Base-by-base conservation (phyloP, 2,113 vertebrate genomes). In the Gallinago media region DNA sequence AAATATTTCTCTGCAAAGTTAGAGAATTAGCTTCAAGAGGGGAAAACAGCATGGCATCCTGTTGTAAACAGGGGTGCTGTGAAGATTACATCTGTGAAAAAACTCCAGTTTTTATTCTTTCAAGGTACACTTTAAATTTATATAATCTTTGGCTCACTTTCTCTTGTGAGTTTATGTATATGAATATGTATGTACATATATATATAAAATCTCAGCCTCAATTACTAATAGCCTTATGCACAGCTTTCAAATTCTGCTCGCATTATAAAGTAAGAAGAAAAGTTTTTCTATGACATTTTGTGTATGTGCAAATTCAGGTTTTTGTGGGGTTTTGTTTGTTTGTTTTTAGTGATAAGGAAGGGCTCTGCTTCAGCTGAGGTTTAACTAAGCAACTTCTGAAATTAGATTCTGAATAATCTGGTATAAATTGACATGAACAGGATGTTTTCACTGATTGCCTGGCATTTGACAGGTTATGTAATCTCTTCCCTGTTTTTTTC, bases 51-150 rank as follows among this genome's bases (percentile, higher is more conserved):
- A 56, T 58, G 32, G 8, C 65, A 63, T 58, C 61, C 18, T 76
- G 5, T 76, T 76, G 42, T 36, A 59, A 78, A 77, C 9, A 82
- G 16, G 27, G 17, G n/a, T 55, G 61, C 73, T 6, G 3, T 47
- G 34, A 62, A 40, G 44, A 61, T 68, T 68, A 40, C 17, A 66
- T 23, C 16, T 54, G 9, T 56, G 44, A 54, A 62, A 58, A 67
- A 44, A 8, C 0, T 0, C 4, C 32, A 1, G 0, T 6, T 47
- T 81, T 92, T 47, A 25, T 5, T 58, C 15, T 49, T 56, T 80
- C 27, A 80, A 70, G 31, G 17, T 52, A 3, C 9, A 31, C 32
- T 74, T 65, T 56, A 54, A 32, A 55, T 66, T 49, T 67, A 42
- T 65, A 21, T 80, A 56, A 36, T 40, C 18, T 62, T 72, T 73